Conservation (phyloP, 23 tunicate species). For the Clavelina lepadiformis region DNA sequence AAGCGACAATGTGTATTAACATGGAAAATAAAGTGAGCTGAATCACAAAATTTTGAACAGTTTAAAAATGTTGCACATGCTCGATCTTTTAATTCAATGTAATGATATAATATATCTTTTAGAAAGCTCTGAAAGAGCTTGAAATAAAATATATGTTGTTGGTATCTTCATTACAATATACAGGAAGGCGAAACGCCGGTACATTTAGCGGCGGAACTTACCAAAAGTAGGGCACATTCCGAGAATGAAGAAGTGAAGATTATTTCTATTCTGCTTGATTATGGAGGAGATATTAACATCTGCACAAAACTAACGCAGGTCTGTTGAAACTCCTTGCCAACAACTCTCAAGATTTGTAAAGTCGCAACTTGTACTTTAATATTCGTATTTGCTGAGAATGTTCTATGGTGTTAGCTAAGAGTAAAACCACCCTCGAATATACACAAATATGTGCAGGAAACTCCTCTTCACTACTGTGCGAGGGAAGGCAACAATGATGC, state of each 20-base stretch:
- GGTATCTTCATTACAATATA: background rate
- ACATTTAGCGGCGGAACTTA: slow-evolving; percentile 83
- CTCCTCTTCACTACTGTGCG: slow-evolving; percentile 85
- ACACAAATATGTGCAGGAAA: slow-evolving; percentile 39
- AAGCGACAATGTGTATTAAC: slow-evolving; percentile 75
- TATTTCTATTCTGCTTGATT: slow-evolving; percentile 30
- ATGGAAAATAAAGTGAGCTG: slow-evolving; percentile 69
- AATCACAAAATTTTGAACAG: background rate
- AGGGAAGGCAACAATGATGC: slow-evolving; percentile 54
- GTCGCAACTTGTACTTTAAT: background rate
- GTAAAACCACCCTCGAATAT: background rate
- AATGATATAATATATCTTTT: background rate
- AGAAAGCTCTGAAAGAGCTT: background rate
- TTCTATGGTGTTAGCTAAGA: background rate
- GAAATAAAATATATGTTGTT: background rate
- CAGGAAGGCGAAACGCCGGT: slow-evolving; percentile 90
- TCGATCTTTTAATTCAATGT: background rate
- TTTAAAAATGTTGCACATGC: background rate
- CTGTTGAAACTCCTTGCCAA: slow-evolving; percentile 1
- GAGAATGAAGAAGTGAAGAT: slow-evolving; percentile 63
- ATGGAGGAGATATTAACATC: slow-evolving; percentile 78
- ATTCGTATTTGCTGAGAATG: background rate
- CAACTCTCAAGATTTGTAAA: background rate
- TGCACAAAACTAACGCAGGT: slow-evolving; percentile 70
- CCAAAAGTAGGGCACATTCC: slow-evolving; percentile 53